phyloP scores from a whole-genome alignment of 1,140 invertebrate species.

The Thaumatotibia leucotreta region DNA sequence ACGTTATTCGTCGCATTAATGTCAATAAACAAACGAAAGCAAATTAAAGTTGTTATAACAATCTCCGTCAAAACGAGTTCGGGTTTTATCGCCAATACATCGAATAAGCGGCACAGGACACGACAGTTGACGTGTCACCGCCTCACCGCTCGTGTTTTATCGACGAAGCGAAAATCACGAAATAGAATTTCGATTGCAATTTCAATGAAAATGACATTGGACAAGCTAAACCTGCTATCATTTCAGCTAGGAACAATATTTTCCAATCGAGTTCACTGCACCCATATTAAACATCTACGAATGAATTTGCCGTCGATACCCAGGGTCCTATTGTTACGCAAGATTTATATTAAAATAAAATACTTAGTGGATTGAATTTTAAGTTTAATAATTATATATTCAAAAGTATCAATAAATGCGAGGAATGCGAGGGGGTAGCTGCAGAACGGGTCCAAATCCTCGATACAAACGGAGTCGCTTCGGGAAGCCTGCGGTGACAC shows the following conservation, averaged over 20 bases:
- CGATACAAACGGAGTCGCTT: too few species aligned
- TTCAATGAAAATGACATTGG: not conserved
- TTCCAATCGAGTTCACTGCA: not conserved
- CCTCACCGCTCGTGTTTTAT: conserved; percentile 1
- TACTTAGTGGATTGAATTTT: too few species aligned
- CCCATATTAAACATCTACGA: not conserved
- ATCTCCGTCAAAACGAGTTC: not conserved
- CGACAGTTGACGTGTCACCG: conserved; percentile 5
- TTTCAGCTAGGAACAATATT: not conserved
- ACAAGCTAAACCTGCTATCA: not conserved
- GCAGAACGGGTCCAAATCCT: too few species aligned
- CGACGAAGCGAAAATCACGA: conserved; percentile 2
- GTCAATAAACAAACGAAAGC: too few species aligned
- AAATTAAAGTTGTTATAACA: not conserved
- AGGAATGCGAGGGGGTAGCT: too few species aligned
- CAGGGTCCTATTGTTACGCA: too few species aligned
- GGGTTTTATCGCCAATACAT: not conserved
- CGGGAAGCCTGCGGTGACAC: too few species aligned
- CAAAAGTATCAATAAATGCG: too few species aligned
- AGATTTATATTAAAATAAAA: too few species aligned
- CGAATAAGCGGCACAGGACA: not conserved
- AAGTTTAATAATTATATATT: too few species aligned
- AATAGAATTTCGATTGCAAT: conserved; percentile 7
- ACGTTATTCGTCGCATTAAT: too few species aligned
- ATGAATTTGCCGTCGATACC: too few species aligned